Conservation (phyloP, 2,888 invertebrate species). For the Xestia rhomboidea region DNA sequence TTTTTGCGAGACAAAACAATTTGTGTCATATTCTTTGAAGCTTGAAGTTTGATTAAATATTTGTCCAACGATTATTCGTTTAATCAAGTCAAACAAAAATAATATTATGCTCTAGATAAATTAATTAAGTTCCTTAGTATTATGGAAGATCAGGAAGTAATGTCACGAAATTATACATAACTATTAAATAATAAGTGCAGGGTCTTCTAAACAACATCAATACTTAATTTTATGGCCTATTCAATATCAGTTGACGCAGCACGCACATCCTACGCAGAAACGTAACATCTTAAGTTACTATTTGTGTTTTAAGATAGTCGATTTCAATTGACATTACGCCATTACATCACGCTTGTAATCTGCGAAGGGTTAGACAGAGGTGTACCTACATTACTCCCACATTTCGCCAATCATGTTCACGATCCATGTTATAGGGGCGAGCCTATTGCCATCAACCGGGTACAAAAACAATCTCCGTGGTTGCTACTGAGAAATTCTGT, state of each 20-base stretch:
- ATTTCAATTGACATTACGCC: background rate
- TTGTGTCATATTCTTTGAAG: no score
- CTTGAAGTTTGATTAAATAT: constrained; percentile 21
- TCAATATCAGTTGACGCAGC: constrained; percentile 26
- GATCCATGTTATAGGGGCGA: background rate
- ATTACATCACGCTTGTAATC: background rate
- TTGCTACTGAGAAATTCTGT: background rate
- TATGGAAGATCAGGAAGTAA: constrained; percentile 17
- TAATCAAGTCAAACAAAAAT: background rate
- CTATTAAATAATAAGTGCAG: constrained; percentile 35
- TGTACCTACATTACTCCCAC: background rate
- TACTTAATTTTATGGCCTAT: constrained; percentile 21
- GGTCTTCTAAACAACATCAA: constrained; percentile 14
- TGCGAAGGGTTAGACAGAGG: background rate
- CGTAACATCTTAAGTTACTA: background rate
- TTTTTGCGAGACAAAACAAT: background rate
- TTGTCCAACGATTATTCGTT: background rate
- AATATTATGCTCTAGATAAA: background rate
- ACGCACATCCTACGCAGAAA: constrained; percentile 25
- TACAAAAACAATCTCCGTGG: background rate
- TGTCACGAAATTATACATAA: constrained; percentile 7
- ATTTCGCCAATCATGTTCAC: background rate
- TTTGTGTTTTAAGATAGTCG: constrained; percentile 2
- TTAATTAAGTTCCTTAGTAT: constrained; percentile 8
- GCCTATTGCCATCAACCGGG: background rate